Percentiles rank a stretch among this genome's conserved stretches.
These are phyloP conservation scores for Lepidocolaptes lacrymiger DNA, from an alignment of 2,797 vertebrate species.

Conservation along the genomic window DNA sequence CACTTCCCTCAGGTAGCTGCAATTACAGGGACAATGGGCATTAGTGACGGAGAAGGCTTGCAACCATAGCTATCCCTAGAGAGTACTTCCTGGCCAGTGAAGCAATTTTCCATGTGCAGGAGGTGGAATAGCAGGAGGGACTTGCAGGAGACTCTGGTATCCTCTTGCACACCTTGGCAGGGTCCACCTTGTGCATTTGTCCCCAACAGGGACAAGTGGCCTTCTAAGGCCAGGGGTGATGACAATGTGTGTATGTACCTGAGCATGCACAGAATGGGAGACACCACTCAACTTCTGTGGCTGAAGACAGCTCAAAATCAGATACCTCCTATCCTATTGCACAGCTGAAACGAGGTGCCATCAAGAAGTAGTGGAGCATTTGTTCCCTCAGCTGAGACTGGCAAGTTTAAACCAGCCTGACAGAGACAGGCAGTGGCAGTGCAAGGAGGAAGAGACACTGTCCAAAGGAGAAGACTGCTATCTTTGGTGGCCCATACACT, in stretches of 20 bases:
- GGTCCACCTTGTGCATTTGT: too few species aligned
- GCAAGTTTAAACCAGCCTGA: background rate
- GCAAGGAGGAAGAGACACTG: background rate
- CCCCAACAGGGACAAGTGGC: background rate
- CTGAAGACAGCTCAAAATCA: background rate
- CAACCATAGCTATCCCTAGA: background rate
- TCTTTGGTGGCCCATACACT: background rate
- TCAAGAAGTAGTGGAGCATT: background rate
- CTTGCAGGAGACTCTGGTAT: background rate
- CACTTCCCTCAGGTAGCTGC: background rate
- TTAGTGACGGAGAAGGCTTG: background rate
- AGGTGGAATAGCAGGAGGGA: background rate
- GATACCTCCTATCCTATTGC: background rate
- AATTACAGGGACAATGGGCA: background rate
- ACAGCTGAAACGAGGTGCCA: background rate
- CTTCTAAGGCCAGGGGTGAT: background rate
- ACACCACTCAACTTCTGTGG: background rate
- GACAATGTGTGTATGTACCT: accelerated
- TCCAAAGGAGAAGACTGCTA: background rate
- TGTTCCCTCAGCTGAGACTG: background rate
- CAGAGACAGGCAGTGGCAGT: background rate
- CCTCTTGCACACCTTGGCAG: background rate
- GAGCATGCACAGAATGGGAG: background rate
- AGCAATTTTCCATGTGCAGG: background rate
- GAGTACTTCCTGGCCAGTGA: background rate